These are phyloP conservation scores for Morone saxatilis DNA, from an alignment of 2,113 vertebrate species.

Conservation along the genomic window DNA sequence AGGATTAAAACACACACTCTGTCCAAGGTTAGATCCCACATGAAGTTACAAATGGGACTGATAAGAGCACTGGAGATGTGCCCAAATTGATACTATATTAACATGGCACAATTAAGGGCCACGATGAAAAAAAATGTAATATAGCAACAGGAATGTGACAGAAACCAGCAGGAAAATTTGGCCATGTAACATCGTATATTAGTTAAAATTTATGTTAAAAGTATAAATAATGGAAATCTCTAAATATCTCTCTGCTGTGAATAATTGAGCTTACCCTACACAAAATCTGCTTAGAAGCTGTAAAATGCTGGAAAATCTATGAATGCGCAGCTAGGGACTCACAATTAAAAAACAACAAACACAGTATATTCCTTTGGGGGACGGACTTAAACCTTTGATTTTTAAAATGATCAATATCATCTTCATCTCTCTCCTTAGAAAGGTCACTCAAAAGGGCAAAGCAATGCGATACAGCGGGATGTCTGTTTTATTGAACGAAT, in stretches of 20 bases:
- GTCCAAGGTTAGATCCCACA: neutral
- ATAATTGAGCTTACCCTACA: neutral
- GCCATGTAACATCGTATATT: neutral
- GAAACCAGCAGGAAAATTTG: neutral
- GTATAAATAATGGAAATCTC: neutral
- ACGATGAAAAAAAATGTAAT: neutral
- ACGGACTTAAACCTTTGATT: constrained; percentile 7
- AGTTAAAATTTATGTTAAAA: neutral
- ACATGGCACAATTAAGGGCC: neutral
- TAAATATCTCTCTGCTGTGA: neutral
- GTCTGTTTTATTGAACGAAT: constrained; percentile 38
- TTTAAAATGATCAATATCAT: constrained; percentile 49
- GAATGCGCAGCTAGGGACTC: constrained; percentile 3
- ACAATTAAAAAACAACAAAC: neutral
- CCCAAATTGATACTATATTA: neutral
- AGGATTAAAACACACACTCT: neutral
- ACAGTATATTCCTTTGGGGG: neutral
- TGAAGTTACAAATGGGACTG: neutral
- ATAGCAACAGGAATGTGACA: neutral
- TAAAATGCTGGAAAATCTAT: neutral
- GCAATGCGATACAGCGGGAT: constrained; percentile 34
- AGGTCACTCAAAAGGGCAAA: constrained; percentile 32
- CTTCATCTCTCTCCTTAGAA: constrained; percentile 19
- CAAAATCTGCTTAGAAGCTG: neutral
- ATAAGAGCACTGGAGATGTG: neutral